Conservation (phyloP, 2,888 invertebrate species). For the Elysia crispata region DNA sequence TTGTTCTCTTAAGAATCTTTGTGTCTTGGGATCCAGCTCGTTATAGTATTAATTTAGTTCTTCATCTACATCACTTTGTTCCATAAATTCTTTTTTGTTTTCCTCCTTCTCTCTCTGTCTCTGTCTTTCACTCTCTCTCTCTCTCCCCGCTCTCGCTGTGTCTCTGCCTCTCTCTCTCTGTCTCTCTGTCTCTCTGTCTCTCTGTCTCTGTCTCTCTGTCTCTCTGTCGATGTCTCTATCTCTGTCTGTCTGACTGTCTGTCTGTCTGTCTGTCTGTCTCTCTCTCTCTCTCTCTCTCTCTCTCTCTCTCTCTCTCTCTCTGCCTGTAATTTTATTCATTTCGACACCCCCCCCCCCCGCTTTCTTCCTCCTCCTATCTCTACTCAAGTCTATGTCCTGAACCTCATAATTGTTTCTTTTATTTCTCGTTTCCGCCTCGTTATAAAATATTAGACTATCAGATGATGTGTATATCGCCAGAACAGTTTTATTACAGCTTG, state of each 20-base stretch:
- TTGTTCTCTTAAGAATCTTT: too few relatives aligned
- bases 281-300: slow-evolving; percentile 11
- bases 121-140: neutral
- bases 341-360: neutral
- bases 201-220: neutral
- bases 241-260: slow-evolving; percentile 28
- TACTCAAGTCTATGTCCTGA: neutral
- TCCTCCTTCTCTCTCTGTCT: neutral
- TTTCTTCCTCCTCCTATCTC: neutral
- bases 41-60: too few relatives aligned
- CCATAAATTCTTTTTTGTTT: too few relatives aligned
- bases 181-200: slow-evolving; percentile 26
- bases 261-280: slow-evolving; percentile 7
- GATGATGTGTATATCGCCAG: too few relatives aligned
- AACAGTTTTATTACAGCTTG: too few relatives aligned
- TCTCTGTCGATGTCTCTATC: slow-evolving; percentile 10
- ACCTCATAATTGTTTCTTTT: too few relatives aligned
- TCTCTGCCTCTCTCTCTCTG: slow-evolving; percentile 3
- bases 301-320: slow-evolving; percentile 27
- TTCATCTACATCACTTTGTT: too few relatives aligned
- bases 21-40: too few relatives aligned
- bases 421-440: too few relatives aligned
- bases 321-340: neutral
- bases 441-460: too few relatives aligned
- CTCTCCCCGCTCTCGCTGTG: neutral